Evolutionary conservation across 2,797 vertebrate genomes (phyloP).

Genomic region (Neomorphus geoffroyi): DNA sequence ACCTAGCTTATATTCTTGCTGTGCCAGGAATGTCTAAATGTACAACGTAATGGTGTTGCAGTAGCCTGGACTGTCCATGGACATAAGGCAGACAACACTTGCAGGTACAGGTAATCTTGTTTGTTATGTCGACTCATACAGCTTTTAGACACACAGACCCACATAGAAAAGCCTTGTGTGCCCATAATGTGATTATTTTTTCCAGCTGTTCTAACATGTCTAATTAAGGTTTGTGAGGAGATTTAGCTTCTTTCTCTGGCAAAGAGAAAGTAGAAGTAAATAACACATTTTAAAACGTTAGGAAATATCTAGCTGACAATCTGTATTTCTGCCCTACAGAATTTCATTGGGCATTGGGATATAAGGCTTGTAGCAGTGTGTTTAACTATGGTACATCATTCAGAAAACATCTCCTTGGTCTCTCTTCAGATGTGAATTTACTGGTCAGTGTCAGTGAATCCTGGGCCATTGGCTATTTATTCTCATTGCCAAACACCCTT

Average conservation of each 20-base stretch:
- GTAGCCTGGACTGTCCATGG: constrained; percentile 1
- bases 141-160: background rate
- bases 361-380: background rate
- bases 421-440: background rate
- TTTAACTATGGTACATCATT: rapidly evolving
- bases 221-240: constrained; percentile 17
- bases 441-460: background rate
- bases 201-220: background rate
- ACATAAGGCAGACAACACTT: constrained; percentile 2
- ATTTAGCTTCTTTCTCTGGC: constrained; percentile 11
- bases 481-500: background rate
- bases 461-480: background rate
- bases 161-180: background rate
- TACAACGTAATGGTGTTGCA: background rate
- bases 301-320: background rate
- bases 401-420: background rate
- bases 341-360: background rate
- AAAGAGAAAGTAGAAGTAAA: background rate
- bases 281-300: background rate
- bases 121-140: background rate
- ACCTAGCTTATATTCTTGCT: background rate
- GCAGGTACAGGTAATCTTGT: constrained; percentile 34
- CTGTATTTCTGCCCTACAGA: background rate
- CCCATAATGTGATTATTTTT: constrained; percentile 34
- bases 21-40: constrained; percentile 20